Base-by-base conservation (phyloP, 2,888 invertebrate species). In the Drosophila pseudotalamancana region DNA sequence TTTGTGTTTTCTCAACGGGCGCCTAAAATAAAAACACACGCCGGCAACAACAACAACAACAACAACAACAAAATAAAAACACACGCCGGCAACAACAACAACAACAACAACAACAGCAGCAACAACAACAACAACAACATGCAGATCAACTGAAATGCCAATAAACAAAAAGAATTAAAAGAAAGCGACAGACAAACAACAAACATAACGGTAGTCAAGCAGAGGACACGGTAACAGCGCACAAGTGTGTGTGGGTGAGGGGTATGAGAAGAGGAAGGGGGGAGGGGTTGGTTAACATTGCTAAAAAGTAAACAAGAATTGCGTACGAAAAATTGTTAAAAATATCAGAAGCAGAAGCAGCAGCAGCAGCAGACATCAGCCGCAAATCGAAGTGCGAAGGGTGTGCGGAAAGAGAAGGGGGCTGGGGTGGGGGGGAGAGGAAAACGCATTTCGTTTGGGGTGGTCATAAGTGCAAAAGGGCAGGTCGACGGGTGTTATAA, bases 1-100 rank as follows among this genome's bases (percentile, higher is more conserved):
- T 70, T 86, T 78, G 86, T 85, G 86, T 78, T 86, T 69, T 67
- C 88, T 80, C 87, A 70, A 67, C 73, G 66, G 50, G 35, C 48
- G 80, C 73, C 87, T 82, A 86, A 88, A 83, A 83, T 77, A 87
- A 87, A 88, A 88, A 75, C 49, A 84, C 67, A 40, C 49, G 60
- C 37, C 55, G 67, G 16, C 50, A 61, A 51, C 39, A 73, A 16
- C 42, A 57, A 27, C 45, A 54, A n/a, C 29, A 50, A 5, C 34
- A 9, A 16, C 11, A 35, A 16, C 35, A 35, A 6, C n/a, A 66
- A n/a, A n/a, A n/a, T n/a, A n/a, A n/a, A n/a, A n/a, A n/a, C n/a
- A 71, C 70, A 57, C 49, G 60, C 23, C 37, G 37, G 45, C 49
- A 63, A 42, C 55, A 67, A 18, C 50, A 61, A 51, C 39, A 73